phyloP scores from a whole-genome alignment of 2,888 invertebrate genomes.

The Penaeus monodon region DNA sequence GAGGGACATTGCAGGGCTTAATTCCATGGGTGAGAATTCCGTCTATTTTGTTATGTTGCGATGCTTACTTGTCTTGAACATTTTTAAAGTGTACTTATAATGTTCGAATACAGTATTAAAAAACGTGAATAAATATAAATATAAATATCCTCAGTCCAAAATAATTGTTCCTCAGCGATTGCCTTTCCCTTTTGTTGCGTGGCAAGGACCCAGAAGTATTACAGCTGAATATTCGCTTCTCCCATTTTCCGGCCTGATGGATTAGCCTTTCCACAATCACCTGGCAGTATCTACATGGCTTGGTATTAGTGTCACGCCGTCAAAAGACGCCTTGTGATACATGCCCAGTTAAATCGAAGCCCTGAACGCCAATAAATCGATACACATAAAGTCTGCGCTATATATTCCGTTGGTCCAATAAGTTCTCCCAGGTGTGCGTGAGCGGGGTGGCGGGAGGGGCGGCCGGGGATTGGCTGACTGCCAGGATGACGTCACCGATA shows the following conservation, averaged over 20 bases:
- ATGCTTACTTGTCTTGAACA: too few relatives aligned
- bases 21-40: too few relatives aligned
- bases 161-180: too few relatives aligned
- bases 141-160: too few relatives aligned
- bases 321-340: slow-evolving; percentile 16
- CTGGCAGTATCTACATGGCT: neutral
- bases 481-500: slow-evolving; percentile 51
- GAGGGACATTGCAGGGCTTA: too few relatives aligned
- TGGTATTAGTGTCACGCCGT: neutral
- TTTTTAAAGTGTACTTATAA: too few relatives aligned
- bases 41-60: too few relatives aligned
- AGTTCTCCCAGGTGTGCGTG: slow-evolving; percentile 39
- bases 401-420: slow-evolving; percentile 26
- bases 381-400: slow-evolving; percentile 37
- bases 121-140: too few relatives aligned
- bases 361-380: slow-evolving; percentile 42
- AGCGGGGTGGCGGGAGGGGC: slow-evolving; percentile 12
- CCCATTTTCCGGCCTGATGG: neutral
- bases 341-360: slow-evolving; percentile 35
- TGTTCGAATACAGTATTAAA: too few relatives aligned
- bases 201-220: too few relatives aligned
- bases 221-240: too few relatives aligned
- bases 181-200: too few relatives aligned
- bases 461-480: slow-evolving; percentile 19
- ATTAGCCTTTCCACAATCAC: slow-evolving; percentile 14